Evolutionary conservation across 1,140 invertebrate genomes (phyloP).

Genomic region (Tetragnatha versicolor): DNA sequence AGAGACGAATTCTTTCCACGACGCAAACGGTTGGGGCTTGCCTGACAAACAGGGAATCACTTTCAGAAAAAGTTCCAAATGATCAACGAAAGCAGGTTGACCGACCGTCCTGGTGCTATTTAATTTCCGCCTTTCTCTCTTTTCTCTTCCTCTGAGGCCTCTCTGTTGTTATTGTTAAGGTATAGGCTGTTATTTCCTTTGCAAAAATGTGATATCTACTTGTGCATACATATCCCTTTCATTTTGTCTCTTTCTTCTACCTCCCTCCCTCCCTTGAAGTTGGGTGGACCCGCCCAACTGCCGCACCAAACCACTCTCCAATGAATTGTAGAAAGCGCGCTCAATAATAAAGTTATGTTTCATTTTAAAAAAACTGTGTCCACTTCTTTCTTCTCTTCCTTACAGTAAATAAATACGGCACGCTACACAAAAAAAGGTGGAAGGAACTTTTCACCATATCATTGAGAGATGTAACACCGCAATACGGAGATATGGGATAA

Average conservation of each 20-base stretch:
- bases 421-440: too few species aligned
- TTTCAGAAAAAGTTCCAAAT: conserved; percentile 13
- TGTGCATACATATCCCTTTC: conserved; percentile 43
- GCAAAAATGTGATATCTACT: conserved; percentile 49
- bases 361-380: conserved; percentile 25
- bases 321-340: conserved; percentile 26
- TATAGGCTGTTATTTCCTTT: too few species aligned
- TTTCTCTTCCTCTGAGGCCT: conserved; percentile 17
- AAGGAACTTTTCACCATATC: too few species aligned
- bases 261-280: conserved; percentile 21
- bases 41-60: not conserved
- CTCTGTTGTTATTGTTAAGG: too few species aligned
- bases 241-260: conserved; percentile 22
- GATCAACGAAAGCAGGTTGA: conserved; percentile 44
- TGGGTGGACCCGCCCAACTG: conserved; percentile 18
- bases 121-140: conserved; percentile 9
- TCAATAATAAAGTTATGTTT: conserved; percentile 52
- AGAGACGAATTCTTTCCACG: not conserved
- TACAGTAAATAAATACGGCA: too few species aligned
- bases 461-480: too few species aligned
- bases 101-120: conserved; percentile 51
- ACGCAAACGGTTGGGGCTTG: conserved; percentile 28
- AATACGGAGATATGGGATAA: too few species aligned
- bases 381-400: not conserved
- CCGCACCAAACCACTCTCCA: conserved; percentile 51